Evolutionary conservation across 2,888 invertebrate genomes (phyloP).

Genomic region (Stegana nigrithorax): DNA sequence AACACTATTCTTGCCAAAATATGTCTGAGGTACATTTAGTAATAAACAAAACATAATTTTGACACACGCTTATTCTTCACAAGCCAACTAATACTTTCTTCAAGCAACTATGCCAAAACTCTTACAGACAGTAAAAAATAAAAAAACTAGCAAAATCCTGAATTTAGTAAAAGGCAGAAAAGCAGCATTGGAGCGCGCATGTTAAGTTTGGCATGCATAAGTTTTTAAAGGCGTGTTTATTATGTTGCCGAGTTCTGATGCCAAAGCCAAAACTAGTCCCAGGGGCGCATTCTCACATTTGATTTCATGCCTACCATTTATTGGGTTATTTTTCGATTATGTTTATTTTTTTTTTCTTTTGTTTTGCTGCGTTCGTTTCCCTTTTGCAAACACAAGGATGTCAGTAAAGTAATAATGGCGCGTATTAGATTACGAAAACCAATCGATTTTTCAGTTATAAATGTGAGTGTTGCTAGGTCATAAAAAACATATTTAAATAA

Average conservation of each 20-base stretch:
- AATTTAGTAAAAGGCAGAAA: not conserved
- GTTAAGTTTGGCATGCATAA: constrained; percentile 8
- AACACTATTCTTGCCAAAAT: too few species aligned
- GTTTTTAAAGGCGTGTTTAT: constrained; percentile 39
- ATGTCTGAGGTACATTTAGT: too few species aligned
- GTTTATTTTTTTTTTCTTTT: constrained; percentile 20
- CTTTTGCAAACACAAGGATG: constrained; percentile 1
- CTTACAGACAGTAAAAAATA: not conserved
- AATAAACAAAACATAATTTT: too few species aligned
- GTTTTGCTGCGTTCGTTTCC: not conserved
- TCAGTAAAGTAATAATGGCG: constrained; percentile 13
- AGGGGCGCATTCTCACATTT: constrained; percentile 10
- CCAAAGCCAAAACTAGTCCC: constrained; percentile 16
- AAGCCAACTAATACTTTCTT: not conserved
- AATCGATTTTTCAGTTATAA: constrained; percentile 19
- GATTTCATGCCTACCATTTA: too few species aligned
- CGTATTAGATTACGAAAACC: constrained; percentile 13
- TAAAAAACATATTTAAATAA: too few species aligned
- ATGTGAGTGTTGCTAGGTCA: too few species aligned
- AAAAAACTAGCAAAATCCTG: not conserved
- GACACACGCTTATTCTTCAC: too few species aligned
- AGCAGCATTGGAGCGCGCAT: constrained; percentile 11
- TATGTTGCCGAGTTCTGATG: constrained; percentile 11
- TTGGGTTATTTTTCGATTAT: constrained; percentile 24
- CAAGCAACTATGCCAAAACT: constrained; percentile 2